Percentiles rank a stretch among this genome's conserved stretches.
Evolutionary conservation across 2,888 invertebrate species (phyloP).

Genomic region (Agrotis ipsilon): DNA sequence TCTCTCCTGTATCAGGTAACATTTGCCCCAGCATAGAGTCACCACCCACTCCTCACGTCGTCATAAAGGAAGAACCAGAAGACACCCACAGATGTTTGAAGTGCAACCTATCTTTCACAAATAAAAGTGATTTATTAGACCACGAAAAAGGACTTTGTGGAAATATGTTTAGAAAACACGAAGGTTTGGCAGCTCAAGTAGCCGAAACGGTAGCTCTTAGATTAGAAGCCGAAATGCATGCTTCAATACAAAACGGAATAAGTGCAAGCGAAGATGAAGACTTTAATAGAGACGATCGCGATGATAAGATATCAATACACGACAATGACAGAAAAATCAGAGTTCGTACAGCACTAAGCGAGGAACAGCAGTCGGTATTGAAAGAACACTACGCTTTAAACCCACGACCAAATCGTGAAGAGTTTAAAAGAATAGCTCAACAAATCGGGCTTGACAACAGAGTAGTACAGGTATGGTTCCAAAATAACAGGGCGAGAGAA

Average conservation of each 20-base stretch:
- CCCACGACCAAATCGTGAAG: slow-evolving; percentile 98
- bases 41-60: slow-evolving; percentile 75
- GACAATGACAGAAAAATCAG: slow-evolving; percentile 95
- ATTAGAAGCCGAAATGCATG: slow-evolving; percentile 88
- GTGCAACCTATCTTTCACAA: slow-evolving; percentile 91
- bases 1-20: slow-evolving; percentile 90
- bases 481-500: slow-evolving; percentile 97
- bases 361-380: slow-evolving; percentile 97
- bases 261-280: slow-evolving; percentile 93
- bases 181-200: slow-evolving; percentile 95
- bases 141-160: slow-evolving; percentile 93
- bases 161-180: slow-evolving; percentile 91
- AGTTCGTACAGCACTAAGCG: slow-evolving; percentile 98
- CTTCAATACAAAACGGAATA: slow-evolving; percentile 87
- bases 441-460: slow-evolving; percentile 94
- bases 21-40: slow-evolving; percentile 83
- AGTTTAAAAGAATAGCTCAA: slow-evolving; percentile 97
- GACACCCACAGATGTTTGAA: slow-evolving; percentile 89
- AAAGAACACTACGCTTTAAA: slow-evolving; percentile 97
- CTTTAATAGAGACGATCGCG: slow-evolving; percentile 86
- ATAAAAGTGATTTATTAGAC: slow-evolving; percentile 92
- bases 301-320: slow-evolving; percentile 90
- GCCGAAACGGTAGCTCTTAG: slow-evolving; percentile 92
- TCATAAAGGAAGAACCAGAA: slow-evolving; percentile 83
- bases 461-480: slow-evolving; percentile 98